Percentiles rank a stretch among this genome's conserved stretches.
phyloP scores from a whole-genome alignment of 2,797 vertebrate species.

The Rhadinocentrus ornatus region DNA sequence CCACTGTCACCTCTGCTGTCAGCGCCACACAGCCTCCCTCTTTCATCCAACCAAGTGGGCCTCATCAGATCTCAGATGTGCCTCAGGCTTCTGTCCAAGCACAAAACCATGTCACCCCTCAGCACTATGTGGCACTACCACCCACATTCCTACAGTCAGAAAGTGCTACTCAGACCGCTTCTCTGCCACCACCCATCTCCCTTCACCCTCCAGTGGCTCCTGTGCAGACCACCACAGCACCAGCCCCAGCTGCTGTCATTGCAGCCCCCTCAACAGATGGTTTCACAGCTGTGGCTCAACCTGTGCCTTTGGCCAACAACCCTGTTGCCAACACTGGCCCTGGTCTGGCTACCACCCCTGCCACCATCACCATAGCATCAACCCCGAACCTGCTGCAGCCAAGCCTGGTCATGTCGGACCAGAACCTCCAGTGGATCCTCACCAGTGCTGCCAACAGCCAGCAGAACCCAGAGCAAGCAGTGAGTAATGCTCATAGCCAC shows the following conservation, averaged over 20 bases:
- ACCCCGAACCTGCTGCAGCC: conserved; percentile 91
- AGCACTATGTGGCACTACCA: conserved; percentile 86
- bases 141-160: conserved; percentile 87
- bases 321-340: conserved; percentile 68
- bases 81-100: conserved; percentile 82
- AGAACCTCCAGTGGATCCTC: conserved; percentile 98
- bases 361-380: conserved; percentile 88
- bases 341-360: conserved; percentile 64
- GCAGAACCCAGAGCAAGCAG: conserved; percentile 91
- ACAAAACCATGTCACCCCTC: conserved; percentile 83
- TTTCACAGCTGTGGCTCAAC: conserved; percentile 72
- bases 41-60: conserved; percentile 78
- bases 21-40: conserved; percentile 75
- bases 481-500: conserved; percentile 74
- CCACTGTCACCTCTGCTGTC: conserved; percentile 70
- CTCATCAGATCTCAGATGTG: conserved; percentile 84
- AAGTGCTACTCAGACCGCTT: conserved; percentile 72
- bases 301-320: conserved; percentile 87
- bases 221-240: conserved; percentile 39
- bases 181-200: conserved; percentile 76
- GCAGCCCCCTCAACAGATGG: conserved; percentile 48
- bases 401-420: conserved; percentile 95
- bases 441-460: conserved; percentile 90
- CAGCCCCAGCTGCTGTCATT: conserved; percentile 49
- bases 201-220: conserved; percentile 48